phyloP scores from a whole-genome alignment of 2,888 invertebrate species.

The Asteroscopus sphinx region DNA sequence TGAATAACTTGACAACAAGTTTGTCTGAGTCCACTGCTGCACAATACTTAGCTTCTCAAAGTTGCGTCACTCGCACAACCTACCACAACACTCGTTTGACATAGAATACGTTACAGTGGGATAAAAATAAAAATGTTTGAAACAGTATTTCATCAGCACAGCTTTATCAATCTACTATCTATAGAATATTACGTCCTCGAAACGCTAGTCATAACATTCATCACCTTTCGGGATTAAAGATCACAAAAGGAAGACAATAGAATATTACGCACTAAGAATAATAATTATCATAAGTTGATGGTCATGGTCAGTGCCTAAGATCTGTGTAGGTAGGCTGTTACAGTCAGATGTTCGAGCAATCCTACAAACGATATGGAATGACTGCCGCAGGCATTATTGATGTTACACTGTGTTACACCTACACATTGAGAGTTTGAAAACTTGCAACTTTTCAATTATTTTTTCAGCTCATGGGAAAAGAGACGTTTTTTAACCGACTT shows the following conservation, averaged over 20 bases:
- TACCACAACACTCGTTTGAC: conserved; percentile 2
- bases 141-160: neutral
- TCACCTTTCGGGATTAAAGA: conserved; percentile 4
- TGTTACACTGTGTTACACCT: too few species aligned
- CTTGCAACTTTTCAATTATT: too few species aligned
- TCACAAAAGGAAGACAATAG: conserved; percentile 21
- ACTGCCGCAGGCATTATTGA: too few species aligned
- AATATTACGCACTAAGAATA: conserved; percentile 27
- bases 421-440: too few species aligned
- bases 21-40: neutral
- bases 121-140: conserved; percentile 1
- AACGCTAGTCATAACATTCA: conserved; percentile 16
- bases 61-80: conserved; percentile 4
- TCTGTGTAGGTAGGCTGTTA: neutral
- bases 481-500: too few species aligned
- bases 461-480: too few species aligned
- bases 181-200: conserved; percentile 4
- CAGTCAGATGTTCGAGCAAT: too few species aligned
- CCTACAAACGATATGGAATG: too few species aligned
- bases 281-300: conserved; percentile 8
- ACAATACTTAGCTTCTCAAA: neutral
- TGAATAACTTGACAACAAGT: neutral
- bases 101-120: neutral
- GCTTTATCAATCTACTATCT: neutral
- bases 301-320: conserved; percentile 5